These are phyloP conservation scores for Thunnus albacares DNA, from an alignment of 2,797 vertebrate genomes.

Conservation along the genomic window DNA sequence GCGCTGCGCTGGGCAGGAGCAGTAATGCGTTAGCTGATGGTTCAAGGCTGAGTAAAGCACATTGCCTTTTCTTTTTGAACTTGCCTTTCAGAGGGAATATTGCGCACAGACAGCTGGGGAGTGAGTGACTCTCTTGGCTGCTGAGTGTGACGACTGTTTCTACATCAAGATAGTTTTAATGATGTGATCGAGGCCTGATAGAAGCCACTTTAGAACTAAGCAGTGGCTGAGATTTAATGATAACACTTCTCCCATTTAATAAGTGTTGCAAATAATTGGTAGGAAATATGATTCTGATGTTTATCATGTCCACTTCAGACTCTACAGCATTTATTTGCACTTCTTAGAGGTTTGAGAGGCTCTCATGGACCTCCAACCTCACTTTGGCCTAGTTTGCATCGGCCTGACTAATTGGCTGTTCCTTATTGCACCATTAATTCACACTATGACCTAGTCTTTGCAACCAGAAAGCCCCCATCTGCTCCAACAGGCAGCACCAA, in stretches of 20 bases:
- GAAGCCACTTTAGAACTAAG: constrained; percentile 46
- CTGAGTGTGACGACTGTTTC: constrained; percentile 54
- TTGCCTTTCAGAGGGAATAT: constrained; percentile 76
- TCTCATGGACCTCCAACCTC: constrained; percentile 51
- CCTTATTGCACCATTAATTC: constrained; percentile 73
- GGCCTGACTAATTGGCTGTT: constrained; percentile 71
- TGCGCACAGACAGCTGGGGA: constrained; percentile 68
- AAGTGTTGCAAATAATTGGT: constrained; percentile 32
- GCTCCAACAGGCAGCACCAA: constrained; percentile 62
- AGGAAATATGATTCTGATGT: constrained; percentile 14
- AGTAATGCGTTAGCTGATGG: constrained; percentile 49
- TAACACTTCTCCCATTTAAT: constrained; percentile 15
- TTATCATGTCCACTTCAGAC: constrained; percentile 25
- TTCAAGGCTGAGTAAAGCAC: constrained; percentile 72
- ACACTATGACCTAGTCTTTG: constrained; percentile 65
- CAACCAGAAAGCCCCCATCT: constrained; percentile 69
- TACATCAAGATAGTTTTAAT: constrained; percentile 71
- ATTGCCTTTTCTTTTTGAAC: constrained; percentile 77
- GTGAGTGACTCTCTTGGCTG: constrained; percentile 57
- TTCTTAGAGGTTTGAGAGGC: constrained; percentile 33
- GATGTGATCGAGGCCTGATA: constrained; percentile 64
- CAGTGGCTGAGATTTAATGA: constrained; percentile 42
- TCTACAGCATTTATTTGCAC: constrained; percentile 42
- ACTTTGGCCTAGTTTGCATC: constrained; percentile 60
- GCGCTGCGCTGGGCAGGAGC: constrained; percentile 23